phyloP scores from a whole-genome alignment of 2,797 vertebrate species.

The Glossophaga mutica region DNA sequence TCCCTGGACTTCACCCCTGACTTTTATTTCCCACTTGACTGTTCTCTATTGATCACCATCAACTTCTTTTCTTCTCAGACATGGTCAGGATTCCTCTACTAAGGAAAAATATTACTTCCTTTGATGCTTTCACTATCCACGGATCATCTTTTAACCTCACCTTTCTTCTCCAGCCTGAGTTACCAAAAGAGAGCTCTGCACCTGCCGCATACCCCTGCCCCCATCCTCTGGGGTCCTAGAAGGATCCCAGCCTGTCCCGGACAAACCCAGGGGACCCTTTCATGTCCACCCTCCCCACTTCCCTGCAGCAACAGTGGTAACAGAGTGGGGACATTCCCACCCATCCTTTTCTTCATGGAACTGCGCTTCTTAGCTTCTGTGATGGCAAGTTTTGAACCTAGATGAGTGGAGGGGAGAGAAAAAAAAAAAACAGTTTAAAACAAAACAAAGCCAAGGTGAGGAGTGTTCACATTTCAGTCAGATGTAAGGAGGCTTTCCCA shows the following conservation, averaged over 20 bases:
- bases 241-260: background rate
- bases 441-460: background rate
- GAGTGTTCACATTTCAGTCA: background rate
- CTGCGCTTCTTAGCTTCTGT: background rate
- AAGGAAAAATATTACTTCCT: background rate
- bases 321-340: accelerated
- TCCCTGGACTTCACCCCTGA: background rate
- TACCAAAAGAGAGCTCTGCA: background rate
- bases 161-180: background rate
- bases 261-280: background rate
- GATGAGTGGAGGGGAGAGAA: background rate
- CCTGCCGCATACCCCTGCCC: background rate
- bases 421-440: background rate
- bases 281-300: background rate
- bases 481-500: background rate
- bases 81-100: background rate
- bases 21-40: background rate
- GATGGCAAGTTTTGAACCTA: background rate
- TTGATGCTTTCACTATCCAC: background rate
- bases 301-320: background rate
- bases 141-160: background rate
- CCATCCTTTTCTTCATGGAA: background rate
- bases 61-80: background rate
- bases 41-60: background rate
- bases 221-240: background rate